Evolutionary conservation across 1,140 invertebrate genomes (phyloP).

Genomic region (Drosophila pectinifera): DNA sequence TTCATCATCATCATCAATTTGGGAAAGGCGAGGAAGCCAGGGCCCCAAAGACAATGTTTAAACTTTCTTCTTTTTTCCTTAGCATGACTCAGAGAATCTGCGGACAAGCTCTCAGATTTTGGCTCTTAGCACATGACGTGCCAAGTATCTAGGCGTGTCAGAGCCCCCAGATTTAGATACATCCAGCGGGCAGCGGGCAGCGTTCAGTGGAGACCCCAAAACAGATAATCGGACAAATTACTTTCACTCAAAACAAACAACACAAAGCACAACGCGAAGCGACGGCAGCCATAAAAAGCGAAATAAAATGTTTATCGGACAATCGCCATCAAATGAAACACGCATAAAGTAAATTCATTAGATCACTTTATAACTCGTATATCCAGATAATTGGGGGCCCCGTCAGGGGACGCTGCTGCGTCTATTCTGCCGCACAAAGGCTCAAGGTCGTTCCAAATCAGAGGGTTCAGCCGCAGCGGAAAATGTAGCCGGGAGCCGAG

Average conservation of each 20-base stretch:
- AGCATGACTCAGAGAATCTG: conserved; percentile 59
- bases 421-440: conserved; percentile 19
- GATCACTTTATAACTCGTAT: conserved; percentile 54
- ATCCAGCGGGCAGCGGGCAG: background rate
- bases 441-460: conserved; percentile 76
- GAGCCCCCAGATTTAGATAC: conserved; percentile 15
- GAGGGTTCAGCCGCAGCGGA: conserved; percentile 39
- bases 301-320: conserved; percentile 68
- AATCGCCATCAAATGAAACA: conserved; percentile 52
- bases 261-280: conserved; percentile 9
- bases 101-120: conserved; percentile 13
- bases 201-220: no score
- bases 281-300: conserved; percentile 35
- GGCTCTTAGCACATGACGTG: conserved; percentile 56
- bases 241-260: conserved; percentile 68
- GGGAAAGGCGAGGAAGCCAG: conserved; percentile 21
- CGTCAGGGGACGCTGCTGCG: background rate
- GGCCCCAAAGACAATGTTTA: conserved; percentile 41
- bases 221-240: conserved; percentile 64
- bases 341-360: conserved; percentile 67
- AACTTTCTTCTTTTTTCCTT: conserved; percentile 57
- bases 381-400: conserved; percentile 56
- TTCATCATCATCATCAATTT: conserved; percentile 17
- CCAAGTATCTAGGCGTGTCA: conserved; percentile 53
- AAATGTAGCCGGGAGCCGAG: conserved; percentile 10